Base-by-base conservation (phyloP, 2,113 vertebrate genomes). In the Boleophthalmus pectinirostris region DNA sequence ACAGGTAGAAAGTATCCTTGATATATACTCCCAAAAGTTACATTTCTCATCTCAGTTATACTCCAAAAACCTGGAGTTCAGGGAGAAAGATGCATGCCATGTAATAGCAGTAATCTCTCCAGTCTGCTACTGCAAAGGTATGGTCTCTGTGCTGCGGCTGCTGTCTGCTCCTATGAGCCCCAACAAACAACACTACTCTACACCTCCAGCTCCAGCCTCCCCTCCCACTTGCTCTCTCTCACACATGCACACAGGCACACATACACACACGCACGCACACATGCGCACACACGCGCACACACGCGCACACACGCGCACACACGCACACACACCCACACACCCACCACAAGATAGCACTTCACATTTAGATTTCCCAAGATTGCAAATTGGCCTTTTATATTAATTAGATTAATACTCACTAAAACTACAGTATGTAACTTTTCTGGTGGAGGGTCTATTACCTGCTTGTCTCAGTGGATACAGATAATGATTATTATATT, bases 41-140 rank as follows among this genome's bases (percentile, higher is more conserved):
- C 86, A 79, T 84, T 46, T 86, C 85, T 77, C 83, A 88, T 82
- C 85, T 85, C 78, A 81, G 85, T 75, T 77, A 72, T 84, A 85
- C 84, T 88, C 70, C 86, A 14, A 67, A 35, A 51, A 18, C 0
- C 1, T 29, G 16, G 23, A 60, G 2, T 69, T 45, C 51, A 12
- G 1, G 0, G 56, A 29, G 35, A 71, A 53, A 21, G 3, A n/a
- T 25, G 18, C 20, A 47, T 1, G 51, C 0, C 8, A 2, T 18
- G 35, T 64, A 64, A 64, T 3, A 18, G 33, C 9, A 35, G 9
- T 29, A 29, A 21, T 64, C 61, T 43, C 33, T 64, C 35, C 33
- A 12, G 25, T 9, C 9, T 9, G 24, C 4, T 25, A 24, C 3
- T 29, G 33, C 29, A 35, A 35, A 64, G 25, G 33, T 35, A 64